phyloP scores from a whole-genome alignment of 2,113 vertebrate genomes.

The Ceyx melanurus region DNA sequence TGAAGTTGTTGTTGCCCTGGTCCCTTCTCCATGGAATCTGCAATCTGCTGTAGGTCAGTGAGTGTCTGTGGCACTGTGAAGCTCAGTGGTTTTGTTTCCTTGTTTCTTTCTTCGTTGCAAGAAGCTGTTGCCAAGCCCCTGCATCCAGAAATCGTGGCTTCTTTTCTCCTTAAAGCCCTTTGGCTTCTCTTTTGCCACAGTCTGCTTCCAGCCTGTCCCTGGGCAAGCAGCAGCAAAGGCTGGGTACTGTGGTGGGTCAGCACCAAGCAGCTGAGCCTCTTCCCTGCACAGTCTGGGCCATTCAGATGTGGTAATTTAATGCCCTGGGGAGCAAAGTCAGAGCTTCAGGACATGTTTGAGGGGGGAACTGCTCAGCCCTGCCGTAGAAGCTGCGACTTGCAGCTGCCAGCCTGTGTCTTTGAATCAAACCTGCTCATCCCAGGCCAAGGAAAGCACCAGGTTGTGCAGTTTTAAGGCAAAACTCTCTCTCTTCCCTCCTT shows the following conservation, averaged over 20 bases:
- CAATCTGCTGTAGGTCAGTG: rapidly evolving
- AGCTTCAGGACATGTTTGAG: neutral
- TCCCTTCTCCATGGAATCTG: neutral
- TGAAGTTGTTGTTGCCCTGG: neutral
- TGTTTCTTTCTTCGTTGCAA: neutral
- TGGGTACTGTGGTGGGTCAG: neutral
- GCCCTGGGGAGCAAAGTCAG: neutral
- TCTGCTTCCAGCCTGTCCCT: neutral
- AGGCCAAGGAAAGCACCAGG: neutral
- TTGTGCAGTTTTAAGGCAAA: neutral
- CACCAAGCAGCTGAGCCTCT: neutral
- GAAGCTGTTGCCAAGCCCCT: neutral
- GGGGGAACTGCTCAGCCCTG: neutral
- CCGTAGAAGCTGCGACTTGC: neutral
- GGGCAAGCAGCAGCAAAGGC: neutral
- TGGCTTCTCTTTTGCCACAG: neutral
- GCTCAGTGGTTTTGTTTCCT: neutral
- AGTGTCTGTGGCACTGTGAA: rapidly evolving
- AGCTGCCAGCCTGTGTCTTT: neutral
- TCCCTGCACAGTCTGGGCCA: neutral
- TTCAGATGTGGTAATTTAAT: neutral
- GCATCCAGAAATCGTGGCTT: neutral
- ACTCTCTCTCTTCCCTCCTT: neutral
- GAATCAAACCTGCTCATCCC: neutral
- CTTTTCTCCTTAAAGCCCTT: neutral